These are phyloP conservation scores for Homarus americanus DNA, from an alignment of 1,140 invertebrate genomes.

Conservation along the genomic window DNA sequence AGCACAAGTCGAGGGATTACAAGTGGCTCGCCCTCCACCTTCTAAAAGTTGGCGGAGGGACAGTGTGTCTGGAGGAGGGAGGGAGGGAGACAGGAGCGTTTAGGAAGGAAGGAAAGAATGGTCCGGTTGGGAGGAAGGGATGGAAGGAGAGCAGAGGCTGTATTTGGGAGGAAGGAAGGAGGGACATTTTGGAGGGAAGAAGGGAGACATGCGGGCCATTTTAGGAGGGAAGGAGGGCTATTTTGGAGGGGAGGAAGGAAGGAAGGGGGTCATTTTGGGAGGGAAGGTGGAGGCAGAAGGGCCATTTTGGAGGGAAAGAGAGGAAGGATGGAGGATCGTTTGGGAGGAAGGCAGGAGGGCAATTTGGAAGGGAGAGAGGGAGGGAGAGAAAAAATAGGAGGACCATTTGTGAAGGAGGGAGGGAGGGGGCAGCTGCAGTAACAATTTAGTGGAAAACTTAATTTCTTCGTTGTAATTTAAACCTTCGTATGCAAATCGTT, in stretches of 20 bases:
- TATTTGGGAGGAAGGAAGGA: too few relatives aligned
- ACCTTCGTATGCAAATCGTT: not conserved
- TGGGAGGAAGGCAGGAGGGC: not conserved
- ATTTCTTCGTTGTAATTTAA: not conserved
- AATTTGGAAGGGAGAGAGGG: not conserved
- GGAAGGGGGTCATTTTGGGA: not conserved
- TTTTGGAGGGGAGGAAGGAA: not conserved
- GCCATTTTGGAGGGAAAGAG: not conserved
- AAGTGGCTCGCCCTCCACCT: too few relatives aligned
- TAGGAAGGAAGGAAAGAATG: too few relatives aligned
- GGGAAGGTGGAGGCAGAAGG: not conserved
- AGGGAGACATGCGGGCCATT: not conserved
- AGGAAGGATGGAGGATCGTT: not conserved
- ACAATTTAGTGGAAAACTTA: constrained; percentile 1
- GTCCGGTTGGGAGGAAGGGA: too few relatives aligned
- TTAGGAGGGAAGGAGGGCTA: not conserved
- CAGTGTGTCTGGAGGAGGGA: too few relatives aligned
- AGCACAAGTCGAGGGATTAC: too few relatives aligned
- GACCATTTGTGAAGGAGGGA: not conserved
- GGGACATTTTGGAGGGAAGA: not conserved
- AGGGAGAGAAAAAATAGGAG: not conserved
- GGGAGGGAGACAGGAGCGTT: too few relatives aligned
- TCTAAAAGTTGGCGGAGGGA: too few relatives aligned
- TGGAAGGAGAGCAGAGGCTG: not conserved
- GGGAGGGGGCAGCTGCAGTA: too few relatives aligned